A percentile compares a stretch with the other conserved stretches of the same genome.
Conservation (phyloP, 1,140 invertebrate genomes). For the Heliothis subflexa region DNA sequence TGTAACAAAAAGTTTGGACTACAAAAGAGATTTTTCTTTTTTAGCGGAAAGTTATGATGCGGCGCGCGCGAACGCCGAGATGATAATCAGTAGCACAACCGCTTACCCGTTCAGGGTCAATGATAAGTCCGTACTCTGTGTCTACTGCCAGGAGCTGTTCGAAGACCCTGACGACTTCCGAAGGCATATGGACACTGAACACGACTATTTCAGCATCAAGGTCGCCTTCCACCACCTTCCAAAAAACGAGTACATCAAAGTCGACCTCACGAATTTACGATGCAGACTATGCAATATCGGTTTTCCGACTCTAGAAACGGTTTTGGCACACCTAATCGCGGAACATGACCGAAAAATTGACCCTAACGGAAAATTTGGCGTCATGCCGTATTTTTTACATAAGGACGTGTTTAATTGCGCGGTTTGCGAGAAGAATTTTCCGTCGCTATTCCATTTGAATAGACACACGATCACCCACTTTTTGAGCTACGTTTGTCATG, state of each 20-base stretch:
- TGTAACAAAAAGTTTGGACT: neutral
- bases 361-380: slow-evolving; percentile 66
- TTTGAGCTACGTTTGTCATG: slow-evolving; percentile 74
- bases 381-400: slow-evolving; percentile 73
- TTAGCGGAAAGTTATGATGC: slow-evolving; percentile 75
- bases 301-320: slow-evolving; percentile 57
- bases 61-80: slow-evolving; percentile 74
- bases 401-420: slow-evolving; percentile 69
- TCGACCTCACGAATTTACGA: slow-evolving; percentile 69
- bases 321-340: slow-evolving; percentile 63
- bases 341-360: slow-evolving; percentile 63
- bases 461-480: slow-evolving; percentile 79
- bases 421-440: slow-evolving; percentile 71
- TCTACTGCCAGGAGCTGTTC: slow-evolving; percentile 79
- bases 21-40: slow-evolving; percentile 70
- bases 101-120: slow-evolving; percentile 79
- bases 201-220: slow-evolving; percentile 68
- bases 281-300: slow-evolving; percentile 66
- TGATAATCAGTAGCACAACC: slow-evolving; percentile 71
- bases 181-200: slow-evolving; percentile 73
- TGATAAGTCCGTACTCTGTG: slow-evolving; percentile 79
- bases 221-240: slow-evolving; percentile 75
- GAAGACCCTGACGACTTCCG: slow-evolving; percentile 74
- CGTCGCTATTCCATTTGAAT: slow-evolving; percentile 74
- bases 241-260: slow-evolving; percentile 77